Evolutionary conservation across 1,140 invertebrate genomes (phyloP), one percentile per base, ranked within the genome.

Genomic region (Heliconius melpomene): DNA sequence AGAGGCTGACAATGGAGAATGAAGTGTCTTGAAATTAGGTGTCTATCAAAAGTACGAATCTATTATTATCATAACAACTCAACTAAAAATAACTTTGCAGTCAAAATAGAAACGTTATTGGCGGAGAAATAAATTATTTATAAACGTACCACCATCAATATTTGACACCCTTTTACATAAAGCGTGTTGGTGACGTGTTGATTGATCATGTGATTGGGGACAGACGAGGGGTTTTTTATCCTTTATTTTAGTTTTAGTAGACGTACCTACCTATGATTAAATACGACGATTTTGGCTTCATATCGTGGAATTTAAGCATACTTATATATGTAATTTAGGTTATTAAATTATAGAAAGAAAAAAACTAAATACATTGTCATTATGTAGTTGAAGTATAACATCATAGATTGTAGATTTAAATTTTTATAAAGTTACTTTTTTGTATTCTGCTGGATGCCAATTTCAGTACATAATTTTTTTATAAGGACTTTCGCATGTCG

Each of bases 111-210:
- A 20, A 40, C 66, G 75, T 70, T 57, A 70, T 76, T 66, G 57
- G n/a, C n/a, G 6, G 8, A 66, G 60, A 40, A 76, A 76, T 76
- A 50, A 76, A 76, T 76, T 76, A 76, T 76, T 70, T 38, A 66
- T 76, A 18, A 29, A 8, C 57, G 75, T 70, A 76, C 32, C 36
- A 23, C 46, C 38, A 70, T 76, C 75, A 76, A 76, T 76, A 76
- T 76, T 70, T 76, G 26, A 76, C 70, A 66, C n/a, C 20, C 7
- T 76, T 76, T 70, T 66, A 66, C 60, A 66, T 66, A 66, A 29
- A 66, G 60, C 23, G 60, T 66, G 60, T 29, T 29, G 26, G 60
- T 66, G 60, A 66, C 60, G 29, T 66, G 60, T 66, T 66, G 60
- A 66, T 66, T 26, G 60, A 66, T 66, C 60, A 66, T 66, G 60